Conservation (phyloP, 1,140 invertebrate species). For the Chelonus insularis region DNA sequence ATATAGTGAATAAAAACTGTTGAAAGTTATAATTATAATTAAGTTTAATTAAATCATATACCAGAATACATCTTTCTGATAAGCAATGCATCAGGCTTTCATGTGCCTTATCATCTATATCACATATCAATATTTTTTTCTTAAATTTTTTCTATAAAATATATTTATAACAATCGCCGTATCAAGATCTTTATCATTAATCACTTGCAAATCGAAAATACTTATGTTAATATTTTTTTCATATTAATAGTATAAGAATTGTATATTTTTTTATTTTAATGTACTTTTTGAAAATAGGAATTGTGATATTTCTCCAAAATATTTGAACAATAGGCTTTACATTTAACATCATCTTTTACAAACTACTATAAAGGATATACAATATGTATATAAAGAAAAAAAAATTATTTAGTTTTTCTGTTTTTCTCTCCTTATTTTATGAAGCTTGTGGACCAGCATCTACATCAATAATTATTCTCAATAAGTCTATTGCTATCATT, state of each 20-base stretch:
- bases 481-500: slow-evolving; percentile 5
- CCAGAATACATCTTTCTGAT: slow-evolving; percentile 46
- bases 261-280: not conserved
- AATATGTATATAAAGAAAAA: not conserved
- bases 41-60: slow-evolving; percentile 49
- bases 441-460: slow-evolving; percentile 16
- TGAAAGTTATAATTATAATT: slow-evolving; percentile 35
- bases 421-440: slow-evolving; percentile 11
- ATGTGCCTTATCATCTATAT: slow-evolving; percentile 49
- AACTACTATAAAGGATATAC: no score
- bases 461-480: not conserved
- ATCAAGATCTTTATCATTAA: no score
- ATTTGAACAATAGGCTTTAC: not conserved
- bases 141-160: slow-evolving; percentile 41
- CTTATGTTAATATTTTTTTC: slow-evolving; percentile 20
- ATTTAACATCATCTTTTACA: no score
- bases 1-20: not conserved
- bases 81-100: slow-evolving; percentile 39
- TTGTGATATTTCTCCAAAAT: not conserved
- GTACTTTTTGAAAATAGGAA: not conserved
- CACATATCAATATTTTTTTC: slow-evolving; percentile 47
- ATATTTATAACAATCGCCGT: slow-evolving; percentile 40
- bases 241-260: slow-evolving; percentile 1
- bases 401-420: not conserved
- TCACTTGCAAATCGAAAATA: no score